Evolutionary conservation across 2,888 invertebrate species (phyloP).

Genomic region (Trilocha varians): DNA sequence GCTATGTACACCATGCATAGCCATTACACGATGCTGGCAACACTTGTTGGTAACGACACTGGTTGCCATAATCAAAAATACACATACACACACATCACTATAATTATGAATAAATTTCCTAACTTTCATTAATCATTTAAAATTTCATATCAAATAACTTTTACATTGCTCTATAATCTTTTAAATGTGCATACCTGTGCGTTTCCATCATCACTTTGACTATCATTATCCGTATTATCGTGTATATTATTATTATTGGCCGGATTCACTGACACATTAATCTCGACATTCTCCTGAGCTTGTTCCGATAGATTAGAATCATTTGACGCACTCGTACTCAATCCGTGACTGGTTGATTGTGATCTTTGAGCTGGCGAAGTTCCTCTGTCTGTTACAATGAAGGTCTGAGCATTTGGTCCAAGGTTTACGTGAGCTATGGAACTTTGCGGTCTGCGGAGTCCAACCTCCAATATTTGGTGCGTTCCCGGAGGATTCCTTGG

Average conservation of each 20-base stretch:
- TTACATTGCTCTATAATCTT: background rate
- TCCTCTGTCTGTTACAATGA: slow-evolving; percentile 44
- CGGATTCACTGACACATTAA: slow-evolving; percentile 58
- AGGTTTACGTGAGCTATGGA: slow-evolving; percentile 56
- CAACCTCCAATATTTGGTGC: slow-evolving; percentile 39
- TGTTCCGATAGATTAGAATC: slow-evolving; percentile 48
- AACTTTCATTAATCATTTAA: too few relatives aligned
- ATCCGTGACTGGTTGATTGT: slow-evolving; percentile 31
- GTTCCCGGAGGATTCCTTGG: slow-evolving; percentile 53
- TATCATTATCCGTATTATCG: slow-evolving; percentile 60
- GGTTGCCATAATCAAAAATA: too few relatives aligned
- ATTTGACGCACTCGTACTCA: slow-evolving; percentile 43
- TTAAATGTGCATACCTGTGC: slow-evolving; percentile 40
- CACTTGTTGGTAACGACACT: too few relatives aligned
- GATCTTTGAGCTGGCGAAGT: slow-evolving; percentile 31
- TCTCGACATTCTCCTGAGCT: slow-evolving; percentile 40
- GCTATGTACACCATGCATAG: too few relatives aligned
- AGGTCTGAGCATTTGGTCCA: slow-evolving; percentile 43
- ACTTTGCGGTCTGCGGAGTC: slow-evolving; percentile 50
- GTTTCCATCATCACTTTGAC: slow-evolving; percentile 60
- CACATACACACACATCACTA: too few relatives aligned
- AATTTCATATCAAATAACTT: background rate
- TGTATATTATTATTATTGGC: slow-evolving; percentile 62
- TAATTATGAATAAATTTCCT: too few relatives aligned
- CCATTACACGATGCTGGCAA: too few relatives aligned